Evolutionary conservation across 2,797 vertebrate genomes (phyloP).

Genomic region (Anomalospiza imberbis): DNA sequence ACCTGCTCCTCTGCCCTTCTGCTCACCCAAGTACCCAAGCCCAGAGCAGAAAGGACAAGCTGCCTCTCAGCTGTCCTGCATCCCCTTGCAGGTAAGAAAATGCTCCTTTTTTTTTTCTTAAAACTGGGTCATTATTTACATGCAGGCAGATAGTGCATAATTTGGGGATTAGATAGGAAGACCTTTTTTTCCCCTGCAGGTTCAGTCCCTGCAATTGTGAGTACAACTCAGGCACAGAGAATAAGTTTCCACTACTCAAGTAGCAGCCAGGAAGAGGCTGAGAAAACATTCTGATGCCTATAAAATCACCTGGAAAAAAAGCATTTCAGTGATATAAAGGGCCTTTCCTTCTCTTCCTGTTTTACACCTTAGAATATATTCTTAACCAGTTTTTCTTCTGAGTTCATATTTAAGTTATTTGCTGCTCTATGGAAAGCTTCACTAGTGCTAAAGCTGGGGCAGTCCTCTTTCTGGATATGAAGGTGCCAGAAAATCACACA

Average conservation of each 20-base stretch:
- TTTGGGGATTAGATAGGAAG: neutral
- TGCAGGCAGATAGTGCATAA: rapidly evolving
- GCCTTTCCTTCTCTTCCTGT: neutral
- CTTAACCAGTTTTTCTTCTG: neutral
- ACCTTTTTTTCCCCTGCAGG: rapidly evolving
- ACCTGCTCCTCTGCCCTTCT: neutral
- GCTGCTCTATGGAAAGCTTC: neutral
- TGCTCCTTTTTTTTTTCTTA: neutral
- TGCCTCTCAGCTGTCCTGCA: neutral
- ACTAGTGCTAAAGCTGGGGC: neutral
- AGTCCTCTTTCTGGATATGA: neutral
- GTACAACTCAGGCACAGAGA: neutral
- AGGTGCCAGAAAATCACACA: neutral
- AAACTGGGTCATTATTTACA: neutral
- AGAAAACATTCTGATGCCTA: neutral
- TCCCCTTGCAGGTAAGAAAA: neutral
- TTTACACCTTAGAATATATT: neutral
- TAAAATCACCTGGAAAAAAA: neutral
- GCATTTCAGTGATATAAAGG: neutral
- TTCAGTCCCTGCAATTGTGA: neutral
- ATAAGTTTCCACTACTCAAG: neutral
- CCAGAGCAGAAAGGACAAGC: neutral
- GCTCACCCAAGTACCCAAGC: neutral
- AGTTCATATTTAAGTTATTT: neutral
- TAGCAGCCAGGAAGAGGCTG: neutral